A percentile compares a stretch with the other conserved stretches of the same genome.
Evolutionary conservation across 2,113 vertebrate genomes (phyloP).

Genomic region (Ahaetulla prasina): DNA sequence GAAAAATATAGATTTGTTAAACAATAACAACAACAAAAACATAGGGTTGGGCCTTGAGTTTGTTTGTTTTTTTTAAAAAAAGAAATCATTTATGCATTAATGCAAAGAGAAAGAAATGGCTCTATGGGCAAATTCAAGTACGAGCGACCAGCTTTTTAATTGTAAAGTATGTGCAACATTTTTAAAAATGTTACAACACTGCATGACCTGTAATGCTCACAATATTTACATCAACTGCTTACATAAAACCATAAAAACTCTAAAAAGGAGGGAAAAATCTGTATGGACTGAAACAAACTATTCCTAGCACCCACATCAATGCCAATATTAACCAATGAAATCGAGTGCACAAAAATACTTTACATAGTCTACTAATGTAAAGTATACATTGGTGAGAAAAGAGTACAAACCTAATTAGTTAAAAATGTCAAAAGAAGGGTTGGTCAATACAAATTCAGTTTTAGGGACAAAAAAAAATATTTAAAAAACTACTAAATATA

Average conservation of each 20-base stretch:
- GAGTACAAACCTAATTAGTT: slow-evolving; percentile 68
- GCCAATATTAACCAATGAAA: slow-evolving; percentile 69
- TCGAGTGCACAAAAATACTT: slow-evolving; percentile 82
- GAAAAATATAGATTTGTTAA: slow-evolving; percentile 67
- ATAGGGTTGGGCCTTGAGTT: slow-evolving; percentile 66
- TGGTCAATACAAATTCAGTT: slow-evolving; percentile 54
- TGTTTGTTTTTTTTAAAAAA: slow-evolving; percentile 20
- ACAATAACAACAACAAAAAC: slow-evolving; percentile 48
- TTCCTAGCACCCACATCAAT: slow-evolving; percentile 79
- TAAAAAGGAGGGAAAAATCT: slow-evolving; percentile 55
- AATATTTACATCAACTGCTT: slow-evolving; percentile 94
- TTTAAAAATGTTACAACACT: slow-evolving; percentile 92
- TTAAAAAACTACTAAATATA: slow-evolving; percentile 30
- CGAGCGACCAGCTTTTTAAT: slow-evolving; percentile 95
- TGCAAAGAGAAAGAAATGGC: slow-evolving; percentile 77
- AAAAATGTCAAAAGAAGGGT: slow-evolving; percentile 62
- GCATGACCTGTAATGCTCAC: slow-evolving; percentile 93
- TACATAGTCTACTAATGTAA: slow-evolving; percentile 75
- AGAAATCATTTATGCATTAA: slow-evolving; percentile 67
- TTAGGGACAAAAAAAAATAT: slow-evolving; percentile 45
- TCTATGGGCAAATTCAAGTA: slow-evolving; percentile 82
- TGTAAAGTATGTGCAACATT: slow-evolving; percentile 94
- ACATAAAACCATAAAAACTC: slow-evolving; percentile 81
- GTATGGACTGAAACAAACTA: slow-evolving; percentile 77
- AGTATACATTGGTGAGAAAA: slow-evolving; percentile 75